A percentile compares a stretch with the other conserved stretches of the same genome.
Conservation (phyloP, 2,797 vertebrate species). For the Gadopsis bispinosus region DNA sequence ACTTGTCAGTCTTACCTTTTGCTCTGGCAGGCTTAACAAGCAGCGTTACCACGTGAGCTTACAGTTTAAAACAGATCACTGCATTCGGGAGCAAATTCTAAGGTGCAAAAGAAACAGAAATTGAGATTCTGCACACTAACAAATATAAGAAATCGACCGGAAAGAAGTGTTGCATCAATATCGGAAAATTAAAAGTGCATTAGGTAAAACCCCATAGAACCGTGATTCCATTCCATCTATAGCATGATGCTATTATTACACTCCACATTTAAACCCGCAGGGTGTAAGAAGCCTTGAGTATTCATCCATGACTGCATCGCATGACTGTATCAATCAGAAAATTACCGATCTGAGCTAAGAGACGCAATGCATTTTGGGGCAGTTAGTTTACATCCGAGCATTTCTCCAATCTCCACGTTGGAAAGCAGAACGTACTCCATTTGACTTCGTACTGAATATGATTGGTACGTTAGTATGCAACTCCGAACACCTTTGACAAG, state of each 20-base stretch:
- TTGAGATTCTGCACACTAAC: background rate
- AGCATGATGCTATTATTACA: background rate
- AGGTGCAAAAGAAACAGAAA: background rate
- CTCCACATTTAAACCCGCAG: background rate
- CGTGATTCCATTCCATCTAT: background rate
- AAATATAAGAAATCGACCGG: background rate
- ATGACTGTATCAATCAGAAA: too few species aligned
- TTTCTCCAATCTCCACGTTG: too few species aligned
- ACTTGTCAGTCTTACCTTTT: constrained; percentile 41
- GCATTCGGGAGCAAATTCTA: background rate
- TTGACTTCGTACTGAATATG: too few species aligned
- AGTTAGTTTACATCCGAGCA: too few species aligned
- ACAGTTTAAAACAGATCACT: background rate
- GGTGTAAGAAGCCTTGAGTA: too few species aligned
- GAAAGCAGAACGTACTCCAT: too few species aligned
- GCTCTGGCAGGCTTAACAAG: constrained; percentile 36
- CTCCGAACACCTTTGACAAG: background rate
- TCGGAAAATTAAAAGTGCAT: background rate
- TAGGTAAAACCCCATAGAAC: background rate
- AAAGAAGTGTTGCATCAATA: background rate
- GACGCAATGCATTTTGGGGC: too few species aligned
- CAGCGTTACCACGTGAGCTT: constrained; percentile 28
- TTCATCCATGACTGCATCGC: background rate
- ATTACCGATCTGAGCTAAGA: too few species aligned
- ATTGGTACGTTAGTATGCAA: too few species aligned